These are phyloP conservation scores for Drosophila emarginata DNA, from an alignment of 2,888 invertebrate species.

Conservation along the genomic window DNA sequence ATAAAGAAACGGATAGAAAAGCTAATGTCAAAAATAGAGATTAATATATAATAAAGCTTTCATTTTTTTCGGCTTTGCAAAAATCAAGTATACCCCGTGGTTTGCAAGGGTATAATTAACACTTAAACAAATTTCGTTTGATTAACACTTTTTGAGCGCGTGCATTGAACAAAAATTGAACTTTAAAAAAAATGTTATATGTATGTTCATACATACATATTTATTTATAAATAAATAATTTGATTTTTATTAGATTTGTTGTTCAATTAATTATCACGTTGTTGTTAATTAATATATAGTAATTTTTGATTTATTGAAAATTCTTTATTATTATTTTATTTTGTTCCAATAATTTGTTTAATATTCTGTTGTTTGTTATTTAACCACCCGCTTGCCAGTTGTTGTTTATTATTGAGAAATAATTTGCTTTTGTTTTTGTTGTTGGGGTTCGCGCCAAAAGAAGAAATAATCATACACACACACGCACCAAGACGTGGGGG, in stretches of 20 bases:
- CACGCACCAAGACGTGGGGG: neutral
- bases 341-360: conserved; percentile 13
- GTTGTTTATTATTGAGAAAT: conserved; percentile 30
- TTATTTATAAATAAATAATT: conserved; percentile 3
- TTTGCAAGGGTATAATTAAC: neutral
- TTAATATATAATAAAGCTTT: neutral
- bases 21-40: too few relatives aligned
- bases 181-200: conserved; percentile 23
- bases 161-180: conserved; percentile 45
- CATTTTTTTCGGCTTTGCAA: neutral
- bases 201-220: neutral
- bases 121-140: conserved; percentile 24
- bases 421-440: conserved; percentile 46
- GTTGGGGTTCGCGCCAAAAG: conserved; percentile 41
- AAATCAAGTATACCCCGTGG: neutral
- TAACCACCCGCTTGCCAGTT: conserved; percentile 32
- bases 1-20: too few relatives aligned
- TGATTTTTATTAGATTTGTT: neutral
- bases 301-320: conserved; percentile 29
- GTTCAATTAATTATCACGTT: conserved; percentile 20
- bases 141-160: conserved; percentile 64
- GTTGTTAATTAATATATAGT: conserved; percentile 32
- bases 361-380: conserved; percentile 44
- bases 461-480: conserved; percentile 7
- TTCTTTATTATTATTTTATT: conserved; percentile 11